Conservation (phyloP, 2,113 vertebrate genomes). For the Scortum barcoo region DNA sequence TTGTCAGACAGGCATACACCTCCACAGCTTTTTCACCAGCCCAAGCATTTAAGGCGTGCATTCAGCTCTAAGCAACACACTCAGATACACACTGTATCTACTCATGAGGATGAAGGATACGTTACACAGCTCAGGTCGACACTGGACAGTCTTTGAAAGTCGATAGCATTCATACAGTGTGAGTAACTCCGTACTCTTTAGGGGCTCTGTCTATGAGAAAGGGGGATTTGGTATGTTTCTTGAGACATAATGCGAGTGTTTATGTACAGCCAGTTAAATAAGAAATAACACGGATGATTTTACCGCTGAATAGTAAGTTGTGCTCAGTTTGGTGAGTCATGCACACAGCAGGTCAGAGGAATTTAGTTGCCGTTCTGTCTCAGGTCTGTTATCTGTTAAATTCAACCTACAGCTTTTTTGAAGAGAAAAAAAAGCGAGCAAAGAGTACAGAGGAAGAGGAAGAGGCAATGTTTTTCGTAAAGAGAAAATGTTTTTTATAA, state of each 20-base stretch:
- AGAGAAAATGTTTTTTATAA: not conserved
- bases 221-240: not conserved
- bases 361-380: not conserved
- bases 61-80: not conserved
- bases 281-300: not conserved
- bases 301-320: not conserved
- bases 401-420: conserved; percentile 37
- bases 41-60: not conserved
- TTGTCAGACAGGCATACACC: conserved; percentile 51
- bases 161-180: not conserved
- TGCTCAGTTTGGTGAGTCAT: not conserved
- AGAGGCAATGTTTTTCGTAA: not conserved
- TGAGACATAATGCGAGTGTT: not conserved
- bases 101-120: conserved; percentile 16
- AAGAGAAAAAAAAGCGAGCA: not conserved
- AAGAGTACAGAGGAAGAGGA: not conserved
- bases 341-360: conserved; percentile 1
- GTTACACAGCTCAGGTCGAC: conserved; percentile 2
- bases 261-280: not conserved
- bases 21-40: not conserved
- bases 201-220: not conserved
- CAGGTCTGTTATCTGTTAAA: conserved; percentile 47
- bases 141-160: conserved; percentile 2
- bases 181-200: conserved; percentile 3
- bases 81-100: not conserved